phyloP scores from a whole-genome alignment of 2,113 vertebrate genomes.

The Melanerpes aurifrons region DNA sequence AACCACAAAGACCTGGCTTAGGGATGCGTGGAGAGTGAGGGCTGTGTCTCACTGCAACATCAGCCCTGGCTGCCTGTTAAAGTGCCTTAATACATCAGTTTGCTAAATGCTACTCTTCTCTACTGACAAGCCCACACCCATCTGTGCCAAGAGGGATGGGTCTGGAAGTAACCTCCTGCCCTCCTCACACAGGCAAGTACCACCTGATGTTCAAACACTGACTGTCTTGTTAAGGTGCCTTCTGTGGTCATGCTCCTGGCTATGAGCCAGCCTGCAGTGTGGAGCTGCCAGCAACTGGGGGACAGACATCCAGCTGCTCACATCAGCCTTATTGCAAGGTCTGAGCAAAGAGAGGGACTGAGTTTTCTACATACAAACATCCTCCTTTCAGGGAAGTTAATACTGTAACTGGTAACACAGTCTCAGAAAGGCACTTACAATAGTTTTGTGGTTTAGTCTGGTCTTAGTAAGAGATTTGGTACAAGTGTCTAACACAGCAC shows the following conservation, averaged over 20 bases:
- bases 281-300: background rate
- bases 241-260: background rate
- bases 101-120: background rate
- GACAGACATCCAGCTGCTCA: background rate
- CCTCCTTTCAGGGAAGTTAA: background rate
- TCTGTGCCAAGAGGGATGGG: accelerated
- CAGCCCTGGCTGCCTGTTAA: background rate
- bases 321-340: accelerated
- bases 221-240: accelerated
- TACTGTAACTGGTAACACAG: background rate
- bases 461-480: background rate
- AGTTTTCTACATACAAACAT: accelerated
- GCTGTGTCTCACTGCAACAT: background rate
- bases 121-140: background rate
- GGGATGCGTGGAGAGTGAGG: background rate
- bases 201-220: background rate
- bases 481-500: accelerated
- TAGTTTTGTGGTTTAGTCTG: background rate
- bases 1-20: background rate
- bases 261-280: background rate
- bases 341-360: accelerated
- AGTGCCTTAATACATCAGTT: background rate
- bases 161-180: background rate
- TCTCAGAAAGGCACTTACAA: slow-evolving; percentile 56
- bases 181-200: background rate